A percentile compares a stretch with the other conserved stretches of the same genome.
Evolutionary conservation across 2,888 invertebrate genomes (phyloP).

Genomic region (Tipula vernalis): DNA sequence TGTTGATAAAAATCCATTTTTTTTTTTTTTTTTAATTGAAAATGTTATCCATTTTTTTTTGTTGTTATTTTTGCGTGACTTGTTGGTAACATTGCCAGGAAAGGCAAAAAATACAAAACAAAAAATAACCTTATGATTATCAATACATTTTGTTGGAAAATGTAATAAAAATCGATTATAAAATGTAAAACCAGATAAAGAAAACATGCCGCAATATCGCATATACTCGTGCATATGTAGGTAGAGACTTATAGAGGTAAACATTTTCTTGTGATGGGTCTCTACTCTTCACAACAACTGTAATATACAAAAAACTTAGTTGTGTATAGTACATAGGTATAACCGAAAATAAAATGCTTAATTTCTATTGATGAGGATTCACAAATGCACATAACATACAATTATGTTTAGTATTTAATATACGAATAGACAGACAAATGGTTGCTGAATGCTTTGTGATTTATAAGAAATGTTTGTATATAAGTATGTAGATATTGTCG

Average conservation of each 20-base stretch:
- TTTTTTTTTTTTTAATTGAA: background rate
- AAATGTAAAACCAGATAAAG: background rate
- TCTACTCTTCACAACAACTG: background rate
- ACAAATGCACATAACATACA: background rate
- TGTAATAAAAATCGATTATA: background rate
- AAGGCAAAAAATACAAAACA: background rate
- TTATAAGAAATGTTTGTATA: background rate
- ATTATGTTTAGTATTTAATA: background rate
- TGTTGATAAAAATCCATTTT: background rate
- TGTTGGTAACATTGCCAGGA: background rate
- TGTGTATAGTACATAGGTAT: background rate
- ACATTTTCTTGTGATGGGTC: background rate
- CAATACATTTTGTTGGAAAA: background rate
- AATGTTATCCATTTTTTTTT: background rate
- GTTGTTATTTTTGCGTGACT: background rate
- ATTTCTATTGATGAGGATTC: background rate
- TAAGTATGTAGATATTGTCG: background rate
- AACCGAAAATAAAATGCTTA: background rate
- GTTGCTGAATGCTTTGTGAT: background rate
- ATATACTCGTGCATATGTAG: background rate
- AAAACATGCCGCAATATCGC: background rate
- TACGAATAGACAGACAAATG: background rate
- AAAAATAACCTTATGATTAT: background rate
- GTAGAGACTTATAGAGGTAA: background rate
- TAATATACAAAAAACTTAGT: background rate